Conservation (phyloP, 2,113 vertebrate species). For the Nycticorax nycticorax region DNA sequence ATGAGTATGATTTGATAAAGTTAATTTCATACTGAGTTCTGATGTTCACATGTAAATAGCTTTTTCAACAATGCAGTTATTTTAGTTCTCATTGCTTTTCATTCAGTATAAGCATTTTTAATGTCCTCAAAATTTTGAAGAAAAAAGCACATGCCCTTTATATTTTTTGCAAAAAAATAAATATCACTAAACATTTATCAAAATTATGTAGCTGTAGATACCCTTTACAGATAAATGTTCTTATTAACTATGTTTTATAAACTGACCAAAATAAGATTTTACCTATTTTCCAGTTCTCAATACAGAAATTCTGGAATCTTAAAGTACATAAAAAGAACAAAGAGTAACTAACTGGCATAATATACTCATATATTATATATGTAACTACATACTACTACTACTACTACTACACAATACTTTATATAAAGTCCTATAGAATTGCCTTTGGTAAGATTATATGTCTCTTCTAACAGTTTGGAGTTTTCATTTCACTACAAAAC, state of each 20-base stretch:
- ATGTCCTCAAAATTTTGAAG: background rate
- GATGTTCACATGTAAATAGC: background rate
- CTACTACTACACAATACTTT: background rate
- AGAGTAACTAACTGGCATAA: background rate
- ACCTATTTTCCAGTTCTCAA: background rate
- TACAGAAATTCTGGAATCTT: slow-evolving; percentile 10
- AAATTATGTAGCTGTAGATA: background rate
- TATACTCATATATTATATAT: background rate
- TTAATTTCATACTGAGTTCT: background rate
- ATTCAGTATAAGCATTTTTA: background rate
- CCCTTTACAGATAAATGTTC: background rate
- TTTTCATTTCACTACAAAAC: slow-evolving; percentile 58
- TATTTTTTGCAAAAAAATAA: background rate
- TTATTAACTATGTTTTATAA: background rate
- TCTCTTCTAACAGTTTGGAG: slow-evolving; percentile 17
- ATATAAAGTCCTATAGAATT: background rate
- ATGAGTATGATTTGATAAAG: background rate
- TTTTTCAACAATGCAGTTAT: background rate
- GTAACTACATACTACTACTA: background rate
- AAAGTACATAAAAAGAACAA: background rate
- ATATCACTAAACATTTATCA: background rate
- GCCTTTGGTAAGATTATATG: slow-evolving; percentile 17
- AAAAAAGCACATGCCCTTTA: background rate
- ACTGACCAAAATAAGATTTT: background rate
- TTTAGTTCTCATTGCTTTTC: background rate